These are phyloP conservation scores for Leptodactylus fuscus DNA, from an alignment of 2,113 vertebrate species.

Conservation along the genomic window DNA sequence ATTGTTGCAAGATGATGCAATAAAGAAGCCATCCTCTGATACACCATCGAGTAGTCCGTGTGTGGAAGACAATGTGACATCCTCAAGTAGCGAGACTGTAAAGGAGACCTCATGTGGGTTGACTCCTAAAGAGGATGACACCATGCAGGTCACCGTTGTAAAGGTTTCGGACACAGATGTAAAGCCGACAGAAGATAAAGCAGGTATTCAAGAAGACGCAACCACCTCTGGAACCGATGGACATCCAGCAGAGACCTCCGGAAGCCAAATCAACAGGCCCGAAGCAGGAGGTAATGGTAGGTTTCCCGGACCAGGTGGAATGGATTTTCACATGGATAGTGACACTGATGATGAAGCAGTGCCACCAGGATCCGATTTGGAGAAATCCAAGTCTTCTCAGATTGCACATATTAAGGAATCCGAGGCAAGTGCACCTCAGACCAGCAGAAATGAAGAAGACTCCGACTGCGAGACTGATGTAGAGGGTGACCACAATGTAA, in stretches of 20 bases:
- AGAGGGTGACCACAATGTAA: not conserved
- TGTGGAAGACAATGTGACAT: conserved; percentile 16
- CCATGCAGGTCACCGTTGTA: no score
- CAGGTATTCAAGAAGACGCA: not conserved
- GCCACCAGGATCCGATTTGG: not conserved
- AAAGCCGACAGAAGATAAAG: not conserved
- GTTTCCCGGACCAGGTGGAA: not conserved
- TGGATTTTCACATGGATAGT: not conserved
- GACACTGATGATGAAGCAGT: not conserved
- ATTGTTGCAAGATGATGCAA: not conserved
- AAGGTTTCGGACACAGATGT: no score
- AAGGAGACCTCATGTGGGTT: not conserved
- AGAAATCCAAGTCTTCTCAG: not conserved
- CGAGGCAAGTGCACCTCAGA: not conserved
- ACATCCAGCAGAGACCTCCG: not conserved
- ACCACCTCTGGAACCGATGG: not conserved
- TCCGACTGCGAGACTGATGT: not conserved
- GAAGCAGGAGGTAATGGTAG: not conserved
- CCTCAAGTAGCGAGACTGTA: not conserved
- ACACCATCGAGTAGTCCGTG: not conserved
- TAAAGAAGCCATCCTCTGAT: not conserved
- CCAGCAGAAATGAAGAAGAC: not conserved
- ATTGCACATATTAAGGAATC: not conserved
- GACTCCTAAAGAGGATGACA: not conserved
- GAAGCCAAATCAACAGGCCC: not conserved